These are phyloP conservation scores for Lithobius niger DNA, from an alignment of 1,140 invertebrate species.

Conservation along the genomic window DNA sequence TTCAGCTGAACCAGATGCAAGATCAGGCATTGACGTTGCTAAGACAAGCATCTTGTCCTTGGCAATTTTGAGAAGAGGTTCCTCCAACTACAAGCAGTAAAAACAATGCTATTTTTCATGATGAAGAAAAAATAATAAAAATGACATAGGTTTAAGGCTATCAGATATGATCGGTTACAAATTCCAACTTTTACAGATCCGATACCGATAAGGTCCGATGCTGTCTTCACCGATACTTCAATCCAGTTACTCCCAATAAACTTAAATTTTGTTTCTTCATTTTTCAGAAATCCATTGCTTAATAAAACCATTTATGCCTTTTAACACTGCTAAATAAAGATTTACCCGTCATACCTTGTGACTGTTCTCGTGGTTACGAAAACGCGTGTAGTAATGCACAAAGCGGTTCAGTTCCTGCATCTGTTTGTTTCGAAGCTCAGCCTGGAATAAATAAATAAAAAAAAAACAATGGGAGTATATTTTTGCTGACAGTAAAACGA, in stretches of 20 bases:
- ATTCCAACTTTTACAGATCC: too few species aligned
- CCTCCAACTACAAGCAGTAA: conserved; percentile 46
- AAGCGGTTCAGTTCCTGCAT: conserved; percentile 49
- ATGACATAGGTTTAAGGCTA: too few species aligned
- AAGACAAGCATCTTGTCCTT: conserved; percentile 49
- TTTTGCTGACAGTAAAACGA: not conserved
- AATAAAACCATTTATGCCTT: not conserved
- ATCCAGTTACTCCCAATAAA: not conserved
- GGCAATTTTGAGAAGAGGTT: conserved; percentile 43
- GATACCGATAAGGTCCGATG: too few species aligned
- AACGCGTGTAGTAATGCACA: conserved; percentile 51
- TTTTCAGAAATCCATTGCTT: not conserved
- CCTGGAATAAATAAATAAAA: conserved; percentile 29
- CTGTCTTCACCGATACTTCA: too few species aligned
- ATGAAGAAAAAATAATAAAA: too few species aligned
- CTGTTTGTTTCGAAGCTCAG: conserved; percentile 40
- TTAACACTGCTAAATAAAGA: not conserved
- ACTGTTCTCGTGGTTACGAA: conserved; percentile 52
- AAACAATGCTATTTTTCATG: too few species aligned
- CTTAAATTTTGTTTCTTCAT: not conserved
- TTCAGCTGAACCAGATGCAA: conserved; percentile 2
- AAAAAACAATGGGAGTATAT: not conserved
- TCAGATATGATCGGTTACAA: too few species aligned
- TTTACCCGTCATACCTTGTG: conserved; percentile 26
- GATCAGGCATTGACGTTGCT: conserved; percentile 27